These are phyloP conservation scores for Notodonta ziczac DNA, from an alignment of 2,888 invertebrate species.

Conservation along the genomic window DNA sequence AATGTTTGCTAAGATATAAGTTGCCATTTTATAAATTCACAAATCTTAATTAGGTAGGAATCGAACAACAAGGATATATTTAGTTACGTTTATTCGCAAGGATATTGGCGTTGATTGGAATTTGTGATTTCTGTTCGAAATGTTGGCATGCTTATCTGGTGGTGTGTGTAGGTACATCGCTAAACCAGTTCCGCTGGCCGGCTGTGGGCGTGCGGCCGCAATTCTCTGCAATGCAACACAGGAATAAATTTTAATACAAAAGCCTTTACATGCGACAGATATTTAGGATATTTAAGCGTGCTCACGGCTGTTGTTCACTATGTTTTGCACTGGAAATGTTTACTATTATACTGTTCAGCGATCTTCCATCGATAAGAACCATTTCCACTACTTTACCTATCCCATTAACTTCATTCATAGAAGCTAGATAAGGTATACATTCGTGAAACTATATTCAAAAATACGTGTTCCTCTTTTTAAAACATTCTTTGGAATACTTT, in stretches of 20 bases:
- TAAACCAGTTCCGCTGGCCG: constrained; percentile 57
- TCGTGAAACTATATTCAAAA: too few species aligned
- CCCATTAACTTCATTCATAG: too few species aligned
- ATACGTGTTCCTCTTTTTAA: constrained; percentile 3
- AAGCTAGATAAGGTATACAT: too few species aligned
- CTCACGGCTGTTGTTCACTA: constrained; percentile 15
- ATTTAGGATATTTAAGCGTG: constrained; percentile 33
- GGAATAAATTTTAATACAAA: constrained; percentile 61
- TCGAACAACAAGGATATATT: background rate
- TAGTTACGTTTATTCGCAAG: constrained; percentile 9
- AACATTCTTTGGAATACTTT: constrained; percentile 15
- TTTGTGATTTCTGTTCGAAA: constrained; percentile 61
- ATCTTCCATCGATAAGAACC: too few species aligned
- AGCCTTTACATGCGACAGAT: constrained; percentile 35
- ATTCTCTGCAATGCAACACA: constrained; percentile 64
- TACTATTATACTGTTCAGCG: too few species aligned
- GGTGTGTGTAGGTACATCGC: constrained; percentile 41
- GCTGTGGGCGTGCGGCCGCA: constrained; percentile 63
- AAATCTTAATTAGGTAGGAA: background rate
- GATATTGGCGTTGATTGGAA: constrained; percentile 56
- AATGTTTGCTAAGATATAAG: too few species aligned
- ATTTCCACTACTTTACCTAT: background rate
- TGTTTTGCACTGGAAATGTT: background rate
- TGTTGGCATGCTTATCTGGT: constrained; percentile 42
- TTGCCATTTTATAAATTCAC: too few species aligned